Evolutionary conservation across 2,888 invertebrate genomes (phyloP).

Genomic region (Spilarctia lutea): DNA sequence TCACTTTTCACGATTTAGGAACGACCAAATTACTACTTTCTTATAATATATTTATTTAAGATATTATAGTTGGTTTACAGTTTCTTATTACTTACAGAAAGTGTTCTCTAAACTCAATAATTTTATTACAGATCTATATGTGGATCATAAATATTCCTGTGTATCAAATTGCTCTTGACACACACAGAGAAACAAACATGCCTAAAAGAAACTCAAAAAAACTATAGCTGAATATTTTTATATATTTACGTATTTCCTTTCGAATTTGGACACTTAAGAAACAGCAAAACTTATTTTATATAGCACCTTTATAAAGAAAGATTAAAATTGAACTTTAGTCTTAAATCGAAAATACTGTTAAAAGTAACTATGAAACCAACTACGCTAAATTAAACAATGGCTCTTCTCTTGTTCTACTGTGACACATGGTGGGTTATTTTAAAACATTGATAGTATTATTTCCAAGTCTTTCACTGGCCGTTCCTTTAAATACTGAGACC

Average conservation of each 20-base stretch:
- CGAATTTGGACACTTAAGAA: not conserved
- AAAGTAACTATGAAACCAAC: not conserved
- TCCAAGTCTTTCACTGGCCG: constrained; percentile 2
- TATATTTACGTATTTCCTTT: not conserved
- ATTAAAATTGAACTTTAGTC: not conserved
- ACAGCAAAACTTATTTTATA: not conserved
- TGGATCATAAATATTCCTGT: not conserved
- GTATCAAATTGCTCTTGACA: not conserved
- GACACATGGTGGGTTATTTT: not conserved
- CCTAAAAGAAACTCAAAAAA: too few relatives aligned
- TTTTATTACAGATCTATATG: not conserved
- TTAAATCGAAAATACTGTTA: not conserved
- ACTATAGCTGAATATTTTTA: not conserved
- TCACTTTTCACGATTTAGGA: constrained; percentile 35
- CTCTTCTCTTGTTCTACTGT: not conserved
- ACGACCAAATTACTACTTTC: constrained; percentile 29
- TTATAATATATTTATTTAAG: too few relatives aligned
- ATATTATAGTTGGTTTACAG: too few relatives aligned
- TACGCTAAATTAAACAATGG: not conserved
- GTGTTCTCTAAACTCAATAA: not conserved
- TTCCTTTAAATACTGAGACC: constrained; percentile 43
- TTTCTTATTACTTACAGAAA: not conserved
- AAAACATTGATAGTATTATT: not conserved
- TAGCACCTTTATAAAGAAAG: not conserved
- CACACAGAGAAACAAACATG: not conserved